Conservation (phyloP, 2,113 vertebrate species). For the Catharus minimus region DNA sequence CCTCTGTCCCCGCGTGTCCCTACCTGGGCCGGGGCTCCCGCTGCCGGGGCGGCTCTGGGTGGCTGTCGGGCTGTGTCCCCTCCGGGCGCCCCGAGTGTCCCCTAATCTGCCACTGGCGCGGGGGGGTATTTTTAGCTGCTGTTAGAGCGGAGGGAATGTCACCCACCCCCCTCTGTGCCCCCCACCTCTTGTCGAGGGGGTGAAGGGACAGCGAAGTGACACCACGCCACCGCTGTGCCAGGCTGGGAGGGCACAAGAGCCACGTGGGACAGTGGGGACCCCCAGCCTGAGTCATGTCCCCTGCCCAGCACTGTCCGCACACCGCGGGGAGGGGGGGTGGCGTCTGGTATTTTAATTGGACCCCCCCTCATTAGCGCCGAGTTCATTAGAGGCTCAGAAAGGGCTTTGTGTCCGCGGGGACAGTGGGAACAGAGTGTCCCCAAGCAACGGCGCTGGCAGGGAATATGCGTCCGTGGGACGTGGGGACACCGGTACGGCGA, state of each 20-base stretch:
- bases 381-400: slow-evolving; percentile 29
- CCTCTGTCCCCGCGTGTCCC: neutral
- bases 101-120: neutral
- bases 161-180: neutral
- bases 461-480: neutral
- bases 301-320: neutral
- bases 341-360: slow-evolving; percentile 32
- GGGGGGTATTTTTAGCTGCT: neutral
- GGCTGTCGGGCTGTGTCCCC: neutral
- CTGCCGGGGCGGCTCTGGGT: neutral
- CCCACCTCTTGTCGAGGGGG: neutral
- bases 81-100: neutral
- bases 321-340: neutral
- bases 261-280: neutral
- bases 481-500: neutral
- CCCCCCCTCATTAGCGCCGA: slow-evolving; percentile 4
- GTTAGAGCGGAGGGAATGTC: neutral
- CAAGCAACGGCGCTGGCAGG: neutral
- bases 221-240: neutral
- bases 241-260: neutral
- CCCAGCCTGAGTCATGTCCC: neutral
- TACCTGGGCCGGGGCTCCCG: neutral
- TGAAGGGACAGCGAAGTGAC: neutral
- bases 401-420: neutral
- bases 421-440: neutral